These are phyloP conservation scores for Phania funesta DNA, from an alignment of 2,888 invertebrate genomes.

Conservation along the genomic window DNA sequence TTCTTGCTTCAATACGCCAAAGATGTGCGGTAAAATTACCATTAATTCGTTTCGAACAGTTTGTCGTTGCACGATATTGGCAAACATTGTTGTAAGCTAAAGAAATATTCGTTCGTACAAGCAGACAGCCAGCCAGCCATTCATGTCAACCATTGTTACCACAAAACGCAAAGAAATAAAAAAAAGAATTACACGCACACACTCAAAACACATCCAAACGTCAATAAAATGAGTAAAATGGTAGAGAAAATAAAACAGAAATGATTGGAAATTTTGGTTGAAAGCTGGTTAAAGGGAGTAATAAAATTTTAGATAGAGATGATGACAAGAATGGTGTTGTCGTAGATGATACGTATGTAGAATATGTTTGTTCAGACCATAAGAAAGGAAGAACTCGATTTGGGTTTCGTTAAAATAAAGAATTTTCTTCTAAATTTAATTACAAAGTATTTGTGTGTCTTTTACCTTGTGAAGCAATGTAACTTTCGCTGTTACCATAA, in stretches of 20 bases:
- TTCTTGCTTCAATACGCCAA: conserved; percentile 80
- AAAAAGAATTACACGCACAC: not conserved
- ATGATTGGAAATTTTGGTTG: conserved; percentile 35
- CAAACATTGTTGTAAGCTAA: conserved; percentile 80
- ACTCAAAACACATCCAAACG: not conserved
- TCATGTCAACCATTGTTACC: conserved; percentile 54
- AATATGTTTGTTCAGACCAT: no score
- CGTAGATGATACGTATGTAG: not conserved
- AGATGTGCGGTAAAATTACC: conserved; percentile 81
- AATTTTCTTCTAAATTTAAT: no score
- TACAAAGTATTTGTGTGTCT: no score
- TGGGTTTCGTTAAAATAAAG: no score
- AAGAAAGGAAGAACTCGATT: no score
- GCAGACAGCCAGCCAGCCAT: conserved; percentile 39
- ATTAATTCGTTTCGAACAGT: conserved; percentile 82
- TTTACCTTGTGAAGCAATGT: no score
- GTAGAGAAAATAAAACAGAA: not conserved
- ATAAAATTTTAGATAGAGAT: conserved; percentile 21
- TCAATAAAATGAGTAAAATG: not conserved
- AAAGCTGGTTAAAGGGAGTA: not conserved
- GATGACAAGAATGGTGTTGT: not conserved
- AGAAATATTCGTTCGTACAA: conserved; percentile 28
- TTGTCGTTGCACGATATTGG: conserved; percentile 82
- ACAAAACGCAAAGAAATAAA: conserved; percentile 5
- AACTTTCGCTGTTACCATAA: no score